Base-by-base conservation (phyloP, 2,113 vertebrate species). In the Apus apus region DNA sequence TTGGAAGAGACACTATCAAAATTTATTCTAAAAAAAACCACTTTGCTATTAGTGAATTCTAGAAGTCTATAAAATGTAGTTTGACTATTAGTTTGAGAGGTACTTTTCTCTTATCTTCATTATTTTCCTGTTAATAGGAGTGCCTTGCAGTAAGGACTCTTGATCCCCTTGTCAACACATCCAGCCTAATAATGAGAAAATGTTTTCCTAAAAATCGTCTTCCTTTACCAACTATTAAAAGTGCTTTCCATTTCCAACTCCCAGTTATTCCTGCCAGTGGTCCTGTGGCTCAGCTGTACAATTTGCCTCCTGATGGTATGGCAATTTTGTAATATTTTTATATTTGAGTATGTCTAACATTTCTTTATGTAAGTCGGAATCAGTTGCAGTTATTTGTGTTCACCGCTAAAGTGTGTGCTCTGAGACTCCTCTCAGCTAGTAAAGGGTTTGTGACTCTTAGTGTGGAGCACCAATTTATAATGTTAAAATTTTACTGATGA, bases 121-220 rank as follows among this genome's bases (percentile, higher is more conserved):
- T 89, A 61, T 96, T 78, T 87, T 93, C 43, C 40, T 65, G 80
- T 91, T 92, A 94, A 96, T 87, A 99, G 99, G 99, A 99, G 96
- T 99, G 99, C 97, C 98, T 99, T 95, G 98, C 99, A 1, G 99
- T 99, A 71, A 98, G 99, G 94, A 99, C 99, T 54, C 98, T 99
- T 95, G 99, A 99, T 98, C 98, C 99, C 18, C 98, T 99, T 54
- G 98, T 99, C 75, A 99, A 99, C 97, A 99, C 98, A 29, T 99
- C 99, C 62, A 99, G 99, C 96, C 97, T 99, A 71, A 99, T 99
- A 97, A 99, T 99, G 99, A 99, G 99, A 95, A 99, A 99, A 97
- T 99, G 99, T 97, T 99, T 99, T 97, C 99, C 99, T 57, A 99
- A 99, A 98, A 99, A 99, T 96, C 99, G 99, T 77, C 98, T 99